These are phyloP conservation scores for Diarsia mendica DNA, from an alignment of 2,888 invertebrate species.

Conservation along the genomic window DNA sequence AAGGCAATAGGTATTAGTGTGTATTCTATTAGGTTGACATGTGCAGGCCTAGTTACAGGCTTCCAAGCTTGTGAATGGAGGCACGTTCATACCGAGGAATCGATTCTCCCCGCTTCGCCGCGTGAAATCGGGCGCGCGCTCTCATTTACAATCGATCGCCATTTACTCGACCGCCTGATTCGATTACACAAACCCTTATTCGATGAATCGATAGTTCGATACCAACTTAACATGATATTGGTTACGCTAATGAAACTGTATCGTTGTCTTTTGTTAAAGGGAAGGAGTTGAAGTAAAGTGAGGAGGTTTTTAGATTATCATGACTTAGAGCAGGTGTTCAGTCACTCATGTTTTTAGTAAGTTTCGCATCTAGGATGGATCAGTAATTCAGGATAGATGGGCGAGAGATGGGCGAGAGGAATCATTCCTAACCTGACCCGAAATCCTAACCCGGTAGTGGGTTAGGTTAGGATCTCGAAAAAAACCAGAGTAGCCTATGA, in stretches of 20 bases:
- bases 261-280: constrained; percentile 29
- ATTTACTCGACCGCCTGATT: constrained; percentile 79
- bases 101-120: constrained; percentile 84
- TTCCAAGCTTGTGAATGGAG: constrained; percentile 75
- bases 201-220: constrained; percentile 71
- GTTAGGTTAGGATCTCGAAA: too few relatives aligned
- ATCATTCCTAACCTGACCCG: too few relatives aligned
- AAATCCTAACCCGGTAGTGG: too few relatives aligned
- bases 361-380: not conserved
- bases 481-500: too few relatives aligned
- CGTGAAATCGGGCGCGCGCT: constrained; percentile 87
- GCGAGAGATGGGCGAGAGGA: too few relatives aligned
- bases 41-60: constrained; percentile 67
- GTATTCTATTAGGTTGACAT: constrained; percentile 55
- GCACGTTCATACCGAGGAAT: constrained; percentile 78
- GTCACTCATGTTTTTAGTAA: not conserved
- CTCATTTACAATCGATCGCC: constrained; percentile 82
- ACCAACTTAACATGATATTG: constrained; percentile 54
- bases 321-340: not conserved
- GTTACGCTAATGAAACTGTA: constrained; percentile 56
- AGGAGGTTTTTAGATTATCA: not conserved
- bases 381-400: too few relatives aligned
- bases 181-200: constrained; percentile 81
- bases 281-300: not conserved
- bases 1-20: constrained; percentile 44